A percentile compares a stretch with the other conserved stretches of the same genome.
phyloP scores from a whole-genome alignment of 2,797 vertebrate species.

The Ispidina picta region DNA sequence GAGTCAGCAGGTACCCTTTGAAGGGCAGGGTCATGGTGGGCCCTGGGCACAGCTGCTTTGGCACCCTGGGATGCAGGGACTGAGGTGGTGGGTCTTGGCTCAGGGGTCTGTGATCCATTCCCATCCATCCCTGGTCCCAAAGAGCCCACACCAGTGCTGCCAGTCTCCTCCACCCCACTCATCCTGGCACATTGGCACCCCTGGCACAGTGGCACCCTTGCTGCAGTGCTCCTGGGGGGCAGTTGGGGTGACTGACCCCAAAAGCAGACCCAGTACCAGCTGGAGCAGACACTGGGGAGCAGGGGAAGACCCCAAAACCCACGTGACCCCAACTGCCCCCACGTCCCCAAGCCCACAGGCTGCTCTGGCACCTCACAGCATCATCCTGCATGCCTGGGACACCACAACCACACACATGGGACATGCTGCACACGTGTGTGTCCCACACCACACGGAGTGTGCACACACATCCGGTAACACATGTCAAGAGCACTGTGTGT shows the following conservation, averaged over 20 bases:
- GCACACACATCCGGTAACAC: fast-evolving
- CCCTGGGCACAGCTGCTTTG: fast-evolving
- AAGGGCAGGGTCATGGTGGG: not conserved
- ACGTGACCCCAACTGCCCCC: fast-evolving
- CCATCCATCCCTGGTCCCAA: fast-evolving
- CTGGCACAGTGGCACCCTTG: not conserved
- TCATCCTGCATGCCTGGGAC: fast-evolving
- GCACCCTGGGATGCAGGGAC: not conserved
- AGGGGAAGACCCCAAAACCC: no score
- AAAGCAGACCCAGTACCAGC: not conserved
- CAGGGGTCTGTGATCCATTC: not conserved
- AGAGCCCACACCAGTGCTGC: not conserved
- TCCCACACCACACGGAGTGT: fast-evolving
- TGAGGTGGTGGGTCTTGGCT: not conserved
- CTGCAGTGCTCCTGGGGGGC: not conserved
- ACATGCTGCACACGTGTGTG: fast-evolving
- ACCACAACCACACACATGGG: not conserved
- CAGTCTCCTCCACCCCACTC: not conserved
- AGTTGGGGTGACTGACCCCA: not conserved
- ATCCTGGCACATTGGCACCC: not conserved
- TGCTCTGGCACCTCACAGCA: not conserved
- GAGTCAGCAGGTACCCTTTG: not conserved
- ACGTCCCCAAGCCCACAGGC: fast-evolving
- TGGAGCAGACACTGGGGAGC: not conserved
- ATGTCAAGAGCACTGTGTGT: fast-evolving